phyloP scores from a whole-genome alignment of 2,797 vertebrate genomes.

The Hafferia zeledoni region DNA sequence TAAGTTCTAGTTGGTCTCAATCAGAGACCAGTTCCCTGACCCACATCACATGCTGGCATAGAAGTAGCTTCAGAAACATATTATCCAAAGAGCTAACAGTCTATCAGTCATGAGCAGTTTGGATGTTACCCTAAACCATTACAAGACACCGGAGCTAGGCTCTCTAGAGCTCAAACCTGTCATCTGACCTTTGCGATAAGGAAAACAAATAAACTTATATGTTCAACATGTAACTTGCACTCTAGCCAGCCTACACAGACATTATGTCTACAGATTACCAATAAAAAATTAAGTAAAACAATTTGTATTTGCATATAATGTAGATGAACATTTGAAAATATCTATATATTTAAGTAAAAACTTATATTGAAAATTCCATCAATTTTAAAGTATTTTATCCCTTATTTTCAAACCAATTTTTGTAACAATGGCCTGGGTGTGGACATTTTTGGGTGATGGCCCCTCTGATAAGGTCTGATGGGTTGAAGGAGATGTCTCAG shows the following conservation, averaged over 20 bases:
- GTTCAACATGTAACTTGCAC: not conserved
- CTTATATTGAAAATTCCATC: not conserved
- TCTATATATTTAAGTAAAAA: not conserved
- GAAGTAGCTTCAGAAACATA: not conserved
- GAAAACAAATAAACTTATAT: not conserved
- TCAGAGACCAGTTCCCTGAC: not conserved
- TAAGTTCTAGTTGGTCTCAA: not conserved
- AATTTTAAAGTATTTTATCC: not conserved
- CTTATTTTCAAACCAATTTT: not conserved
- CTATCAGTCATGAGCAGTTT: not conserved
- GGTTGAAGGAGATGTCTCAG: too few species aligned
- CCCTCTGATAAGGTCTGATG: too few species aligned
- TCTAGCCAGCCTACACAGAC: not conserved
- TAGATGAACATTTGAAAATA: not conserved
- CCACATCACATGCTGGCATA: not conserved
- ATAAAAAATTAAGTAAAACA: not conserved
- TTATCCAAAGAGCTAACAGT: not conserved
- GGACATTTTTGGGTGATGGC: too few species aligned
- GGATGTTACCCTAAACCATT: not conserved
- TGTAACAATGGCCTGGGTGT: not conserved
- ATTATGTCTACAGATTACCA: not conserved
- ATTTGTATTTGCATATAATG: not conserved
- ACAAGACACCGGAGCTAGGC: not conserved
- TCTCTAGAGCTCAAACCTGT: not conserved
- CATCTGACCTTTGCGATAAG: not conserved